These are phyloP conservation scores for Leptoclinus maculatus DNA, from an alignment of 2,797 vertebrate species.

Conservation along the genomic window DNA sequence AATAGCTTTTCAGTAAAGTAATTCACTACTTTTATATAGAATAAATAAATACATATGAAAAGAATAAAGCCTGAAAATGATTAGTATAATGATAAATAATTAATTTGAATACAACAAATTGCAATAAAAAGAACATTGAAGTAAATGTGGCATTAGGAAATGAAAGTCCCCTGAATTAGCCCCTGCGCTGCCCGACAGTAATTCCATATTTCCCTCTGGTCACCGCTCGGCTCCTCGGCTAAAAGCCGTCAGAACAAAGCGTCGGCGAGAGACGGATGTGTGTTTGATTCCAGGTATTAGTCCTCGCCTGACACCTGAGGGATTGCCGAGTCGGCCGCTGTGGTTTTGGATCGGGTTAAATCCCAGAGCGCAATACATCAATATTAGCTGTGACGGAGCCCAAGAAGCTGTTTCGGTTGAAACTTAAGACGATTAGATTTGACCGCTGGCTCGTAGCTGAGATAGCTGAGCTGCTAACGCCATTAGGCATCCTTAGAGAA, in stretches of 20 bases:
- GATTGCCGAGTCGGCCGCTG: slow-evolving; percentile 29
- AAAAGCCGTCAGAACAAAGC: slow-evolving; percentile 16
- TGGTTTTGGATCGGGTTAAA: slow-evolving; percentile 57
- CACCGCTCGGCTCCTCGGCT: neutral
- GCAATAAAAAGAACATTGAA: too few relatives aligned
- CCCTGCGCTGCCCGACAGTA: slow-evolving; percentile 3
- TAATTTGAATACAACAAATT: too few relatives aligned
- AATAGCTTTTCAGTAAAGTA: neutral
- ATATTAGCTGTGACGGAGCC: slow-evolving; percentile 32
- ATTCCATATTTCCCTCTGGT: slow-evolving; percentile 27
- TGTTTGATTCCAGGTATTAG: slow-evolving; percentile 69
- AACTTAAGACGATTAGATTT: slow-evolving; percentile 51
- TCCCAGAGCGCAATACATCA: slow-evolving; percentile 55
- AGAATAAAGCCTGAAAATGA: neutral
- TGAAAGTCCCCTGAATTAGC: too few relatives aligned
- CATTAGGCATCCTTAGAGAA: slow-evolving; percentile 11
- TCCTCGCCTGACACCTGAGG: slow-evolving; percentile 46
- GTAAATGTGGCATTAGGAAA: too few relatives aligned
- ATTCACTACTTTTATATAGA: neutral
- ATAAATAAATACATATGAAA: neutral
- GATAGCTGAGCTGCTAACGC: slow-evolving; percentile 17
- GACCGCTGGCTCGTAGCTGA: slow-evolving; percentile 34
- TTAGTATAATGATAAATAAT: too few relatives aligned
- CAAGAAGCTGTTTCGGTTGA: slow-evolving; percentile 28
- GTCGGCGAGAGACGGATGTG: slow-evolving; percentile 44